Percentiles rank a stretch among this genome's conserved stretches.
Conservation (phyloP, 2,888 invertebrate species). For the Celastrina argiolus region DNA sequence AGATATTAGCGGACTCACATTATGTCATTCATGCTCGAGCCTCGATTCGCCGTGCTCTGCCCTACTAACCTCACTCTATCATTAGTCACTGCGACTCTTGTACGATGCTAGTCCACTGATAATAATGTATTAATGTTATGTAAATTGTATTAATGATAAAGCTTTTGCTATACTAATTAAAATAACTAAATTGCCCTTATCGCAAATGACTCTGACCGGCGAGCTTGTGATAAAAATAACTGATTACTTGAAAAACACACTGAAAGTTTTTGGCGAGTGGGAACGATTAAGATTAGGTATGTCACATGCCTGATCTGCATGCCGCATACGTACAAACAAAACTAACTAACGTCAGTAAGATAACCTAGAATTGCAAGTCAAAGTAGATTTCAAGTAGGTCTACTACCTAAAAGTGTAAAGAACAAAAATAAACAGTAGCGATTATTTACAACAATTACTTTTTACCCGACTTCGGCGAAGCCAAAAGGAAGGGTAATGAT, state of each 20-base stretch:
- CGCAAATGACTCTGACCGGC: not conserved
- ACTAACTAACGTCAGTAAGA: not conserved
- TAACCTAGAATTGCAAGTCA: not conserved
- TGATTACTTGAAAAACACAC: not conserved
- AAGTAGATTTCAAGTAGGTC: conserved; percentile 4
- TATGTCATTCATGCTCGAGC: conserved; percentile 17
- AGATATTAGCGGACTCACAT: not conserved
- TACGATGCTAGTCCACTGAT: not conserved
- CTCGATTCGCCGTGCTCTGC: conserved; percentile 6
- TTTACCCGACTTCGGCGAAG: too few species aligned
- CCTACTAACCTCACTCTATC: conserved; percentile 23
- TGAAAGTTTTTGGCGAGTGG: too few species aligned
- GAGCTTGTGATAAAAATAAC: not conserved
- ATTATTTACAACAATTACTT: not conserved
- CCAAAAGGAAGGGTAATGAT: too few species aligned
- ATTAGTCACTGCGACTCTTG: conserved; percentile 17
- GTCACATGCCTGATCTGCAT: too few species aligned
- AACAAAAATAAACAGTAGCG: not conserved
- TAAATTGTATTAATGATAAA: conserved; percentile 19
- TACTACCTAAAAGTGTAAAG: not conserved
- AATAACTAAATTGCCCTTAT: not conserved
- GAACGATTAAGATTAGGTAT: not conserved
- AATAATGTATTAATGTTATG: conserved; percentile 21
- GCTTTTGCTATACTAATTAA: not conserved
- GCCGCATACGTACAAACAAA: conserved; percentile 5